A percentile compares a stretch with the other conserved stretches of the same genome.
Evolutionary conservation across 2,797 vertebrate species (phyloP).

Genomic region (Rhabdophis nuchalis): DNA sequence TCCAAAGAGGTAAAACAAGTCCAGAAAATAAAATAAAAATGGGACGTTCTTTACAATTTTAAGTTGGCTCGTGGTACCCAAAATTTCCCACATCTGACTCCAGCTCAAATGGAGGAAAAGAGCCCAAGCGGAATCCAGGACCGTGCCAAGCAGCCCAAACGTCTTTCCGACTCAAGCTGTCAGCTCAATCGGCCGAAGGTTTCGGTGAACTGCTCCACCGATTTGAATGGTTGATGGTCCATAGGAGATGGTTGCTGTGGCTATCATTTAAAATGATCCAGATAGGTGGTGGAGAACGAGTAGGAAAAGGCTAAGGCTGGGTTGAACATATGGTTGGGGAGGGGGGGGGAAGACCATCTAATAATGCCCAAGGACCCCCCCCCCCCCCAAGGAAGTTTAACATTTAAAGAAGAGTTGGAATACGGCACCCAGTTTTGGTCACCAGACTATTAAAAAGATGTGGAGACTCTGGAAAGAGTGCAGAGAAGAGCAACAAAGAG

Average conservation of each 20-base stretch:
- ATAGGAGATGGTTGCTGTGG: constrained; percentile 32
- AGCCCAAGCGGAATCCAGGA: too few relatives aligned
- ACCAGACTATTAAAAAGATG: neutral
- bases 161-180: neutral
- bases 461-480: neutral
- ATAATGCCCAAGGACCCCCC: constrained; percentile 66
- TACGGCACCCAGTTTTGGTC: neutral
- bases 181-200: neutral
- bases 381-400: constrained; percentile 63
- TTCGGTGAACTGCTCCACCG: neutral
- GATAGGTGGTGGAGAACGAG: constrained; percentile 21
- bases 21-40: neutral
- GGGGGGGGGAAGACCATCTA: constrained; percentile 65
- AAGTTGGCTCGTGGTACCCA: neutral
- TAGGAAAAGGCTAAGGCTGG: constrained; percentile 64
- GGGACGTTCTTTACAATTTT: neutral
- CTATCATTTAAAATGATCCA: neutral
- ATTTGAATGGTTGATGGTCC: too few relatives aligned
- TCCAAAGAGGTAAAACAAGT: neutral
- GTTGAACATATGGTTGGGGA: constrained; percentile 57
- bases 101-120: neutral
- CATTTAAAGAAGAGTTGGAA: constrained; percentile 61
- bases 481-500: rapidly evolving
- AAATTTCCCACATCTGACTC: neutral
- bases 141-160: too few relatives aligned